Base-by-base conservation (phyloP, 2,888 invertebrate species). In the Xylota segnis region DNA sequence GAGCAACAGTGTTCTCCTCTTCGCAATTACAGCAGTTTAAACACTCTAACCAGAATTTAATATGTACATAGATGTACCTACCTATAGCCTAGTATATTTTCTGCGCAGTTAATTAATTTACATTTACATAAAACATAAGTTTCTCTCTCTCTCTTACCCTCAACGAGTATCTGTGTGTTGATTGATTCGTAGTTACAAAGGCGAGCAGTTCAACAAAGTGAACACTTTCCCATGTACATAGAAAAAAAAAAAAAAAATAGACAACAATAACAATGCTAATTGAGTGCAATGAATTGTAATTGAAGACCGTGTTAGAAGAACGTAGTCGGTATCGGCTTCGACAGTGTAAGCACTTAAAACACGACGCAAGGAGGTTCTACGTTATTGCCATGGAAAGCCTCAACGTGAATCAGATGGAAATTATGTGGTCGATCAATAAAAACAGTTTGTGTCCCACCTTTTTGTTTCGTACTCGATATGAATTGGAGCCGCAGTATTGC, bases 241-340 rank as follows among this genome's bases (percentile, higher is more conserved):
- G 45, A 72, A 61, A 54, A 7, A 10, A 58, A 65, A 43, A 66
- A n/a, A 59, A 37, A 37, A 59, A 65, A 63, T 37, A 32, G 32
- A 54, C 14, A 23, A 68, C 75, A 65, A 37, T 70, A 70, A 70
- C 68, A 68, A 78, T 68, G 83, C 74, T 72, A 83, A 83, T 83
- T 83, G 74, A 83, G 68, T 78, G 79, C 79, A 79, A 84, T 79
- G 65, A 79, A 75, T 79, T 71, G 74, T 84, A 79, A 84, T 84
- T 84, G 79, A 74, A 14, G 63, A 78, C 56, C 59, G 65, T 59
- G 58, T 81, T 74, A 18, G 68, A 43, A 29, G 23, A 58, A 37
- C 34, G 14, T 58, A 56, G 27, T 68, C 27, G 37, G 27, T 14
- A 16, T 40, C 40, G 52, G 52, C 10, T 56, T 45, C 27, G 59